These are phyloP conservation scores for Mesorhabditis sp. DNA, from an alignment of 2,888 invertebrate genomes.

Conservation along the genomic window DNA sequence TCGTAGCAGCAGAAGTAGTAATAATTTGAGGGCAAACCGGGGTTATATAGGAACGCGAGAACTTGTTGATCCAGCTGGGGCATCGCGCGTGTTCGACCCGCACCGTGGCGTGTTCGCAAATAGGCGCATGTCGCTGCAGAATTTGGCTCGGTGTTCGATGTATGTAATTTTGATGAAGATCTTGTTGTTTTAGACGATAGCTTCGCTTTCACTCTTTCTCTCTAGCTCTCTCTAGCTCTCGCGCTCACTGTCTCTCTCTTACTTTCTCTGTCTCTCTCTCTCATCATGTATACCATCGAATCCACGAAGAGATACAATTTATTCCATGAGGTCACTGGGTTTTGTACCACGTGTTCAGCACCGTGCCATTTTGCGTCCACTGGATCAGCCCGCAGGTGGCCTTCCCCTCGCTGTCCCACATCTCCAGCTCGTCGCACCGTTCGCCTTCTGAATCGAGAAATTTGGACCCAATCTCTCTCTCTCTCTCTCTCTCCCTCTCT, in stretches of 20 bases:
- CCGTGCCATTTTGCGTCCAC: conserved; percentile 29
- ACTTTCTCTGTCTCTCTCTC: conserved; percentile 16
- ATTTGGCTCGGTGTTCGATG: too few species aligned
- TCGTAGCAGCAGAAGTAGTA: too few species aligned
- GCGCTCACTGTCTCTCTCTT: neutral
- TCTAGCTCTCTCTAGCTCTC: too few species aligned
- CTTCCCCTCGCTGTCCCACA: conserved; percentile 33
- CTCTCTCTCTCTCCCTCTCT: neutral
- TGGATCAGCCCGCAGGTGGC: conserved; percentile 37
- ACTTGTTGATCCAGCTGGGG: too few species aligned
- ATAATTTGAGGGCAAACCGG: too few species aligned
- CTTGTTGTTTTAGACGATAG: too few species aligned
- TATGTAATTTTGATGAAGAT: too few species aligned
- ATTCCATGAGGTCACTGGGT: conserved; percentile 11
- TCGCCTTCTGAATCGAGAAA: conserved; percentile 27
- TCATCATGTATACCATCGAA: conserved; percentile 8
- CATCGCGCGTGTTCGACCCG: too few species aligned
- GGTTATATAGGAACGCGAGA: too few species aligned
- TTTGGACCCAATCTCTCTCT: neutral
- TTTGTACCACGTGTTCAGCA: conserved; percentile 37
- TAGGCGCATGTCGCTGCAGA: too few species aligned
- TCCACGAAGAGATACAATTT: conserved; percentile 20
- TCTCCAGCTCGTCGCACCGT: conserved; percentile 29
- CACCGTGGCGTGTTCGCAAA: too few species aligned
- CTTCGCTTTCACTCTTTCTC: too few species aligned